Conservation (phyloP, 2,113 vertebrate species). For the Alethe diademata region DNA sequence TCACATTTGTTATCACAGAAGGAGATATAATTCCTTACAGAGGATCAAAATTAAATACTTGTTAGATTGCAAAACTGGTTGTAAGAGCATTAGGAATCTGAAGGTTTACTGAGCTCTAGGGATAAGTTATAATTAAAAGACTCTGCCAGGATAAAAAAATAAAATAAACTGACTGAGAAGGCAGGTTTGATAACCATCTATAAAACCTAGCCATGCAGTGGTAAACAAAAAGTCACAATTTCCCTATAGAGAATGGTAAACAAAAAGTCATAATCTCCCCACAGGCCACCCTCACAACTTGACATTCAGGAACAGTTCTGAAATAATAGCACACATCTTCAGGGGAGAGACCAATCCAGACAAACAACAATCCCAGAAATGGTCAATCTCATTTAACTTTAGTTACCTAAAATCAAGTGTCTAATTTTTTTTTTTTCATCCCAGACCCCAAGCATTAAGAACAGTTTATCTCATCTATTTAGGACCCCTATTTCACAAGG, state of each 20-base stretch:
- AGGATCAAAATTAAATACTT: neutral
- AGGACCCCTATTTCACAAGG: neutral
- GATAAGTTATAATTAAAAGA: slow-evolving; percentile 29
- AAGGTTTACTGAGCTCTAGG: neutral
- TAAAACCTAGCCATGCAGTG: neutral
- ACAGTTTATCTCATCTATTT: neutral
- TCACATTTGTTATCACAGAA: neutral
- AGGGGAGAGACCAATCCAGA: neutral
- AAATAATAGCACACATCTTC: neutral
- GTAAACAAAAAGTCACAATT: neutral
- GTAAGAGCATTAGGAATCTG: neutral
- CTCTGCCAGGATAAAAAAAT: neutral
- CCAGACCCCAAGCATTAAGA: neutral
- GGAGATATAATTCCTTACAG: neutral
- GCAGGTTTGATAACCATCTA: neutral
- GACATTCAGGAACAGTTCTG: neutral
- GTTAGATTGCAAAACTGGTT: neutral
- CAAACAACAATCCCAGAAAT: neutral
- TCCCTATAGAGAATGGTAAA: neutral
- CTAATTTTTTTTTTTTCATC: neutral
- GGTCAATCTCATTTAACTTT: neutral
- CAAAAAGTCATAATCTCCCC: neutral
- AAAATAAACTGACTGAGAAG: neutral
- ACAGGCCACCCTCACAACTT: neutral
- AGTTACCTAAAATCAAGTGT: neutral